A percentile compares a stretch with the other conserved stretches of the same genome.
Conservation (phyloP, 2,888 invertebrate species). For the Drosophila aldrichi region DNA sequence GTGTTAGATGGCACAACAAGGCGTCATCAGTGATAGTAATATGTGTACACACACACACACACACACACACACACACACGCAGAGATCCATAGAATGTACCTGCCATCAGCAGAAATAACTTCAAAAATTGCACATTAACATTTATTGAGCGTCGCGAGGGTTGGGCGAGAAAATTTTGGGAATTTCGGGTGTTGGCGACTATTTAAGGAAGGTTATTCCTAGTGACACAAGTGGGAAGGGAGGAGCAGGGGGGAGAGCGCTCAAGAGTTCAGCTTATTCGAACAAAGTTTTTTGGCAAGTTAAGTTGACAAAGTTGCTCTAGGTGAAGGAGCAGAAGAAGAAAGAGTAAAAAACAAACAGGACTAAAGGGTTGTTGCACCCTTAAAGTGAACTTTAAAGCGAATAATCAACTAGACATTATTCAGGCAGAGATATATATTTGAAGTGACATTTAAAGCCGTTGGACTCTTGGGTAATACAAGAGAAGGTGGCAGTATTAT, state of each 20-base stretch:
- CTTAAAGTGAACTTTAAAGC: slow-evolving; percentile 8
- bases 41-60: not conserved
- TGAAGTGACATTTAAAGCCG: not conserved
- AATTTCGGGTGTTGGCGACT: slow-evolving; percentile 3
- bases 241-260: no score
- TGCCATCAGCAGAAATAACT: slow-evolving; percentile 42
- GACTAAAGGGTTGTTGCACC: slow-evolving; percentile 19
- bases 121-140: slow-evolving; percentile 59
- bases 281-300: slow-evolving; percentile 8
- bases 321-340: not conserved
- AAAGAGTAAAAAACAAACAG: not conserved
- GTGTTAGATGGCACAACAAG: slow-evolving; percentile 19
- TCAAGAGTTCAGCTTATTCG: not conserved
- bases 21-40: slow-evolving; percentile 29
- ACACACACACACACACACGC: no score
- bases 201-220: slow-evolving; percentile 7
- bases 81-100: slow-evolving; percentile 22
- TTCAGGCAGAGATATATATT: not conserved
- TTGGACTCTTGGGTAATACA: not conserved
- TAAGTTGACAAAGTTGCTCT: slow-evolving; percentile 4
- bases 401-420: not conserved
- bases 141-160: slow-evolving; percentile 52
- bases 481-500: no score
- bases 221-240: not conserved
- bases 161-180: slow-evolving; percentile 3